Percentiles rank a stretch among this genome's conserved stretches.
Evolutionary conservation across 2,113 vertebrate species (phyloP).

Genomic region (Oreotrochilus melanogaster): DNA sequence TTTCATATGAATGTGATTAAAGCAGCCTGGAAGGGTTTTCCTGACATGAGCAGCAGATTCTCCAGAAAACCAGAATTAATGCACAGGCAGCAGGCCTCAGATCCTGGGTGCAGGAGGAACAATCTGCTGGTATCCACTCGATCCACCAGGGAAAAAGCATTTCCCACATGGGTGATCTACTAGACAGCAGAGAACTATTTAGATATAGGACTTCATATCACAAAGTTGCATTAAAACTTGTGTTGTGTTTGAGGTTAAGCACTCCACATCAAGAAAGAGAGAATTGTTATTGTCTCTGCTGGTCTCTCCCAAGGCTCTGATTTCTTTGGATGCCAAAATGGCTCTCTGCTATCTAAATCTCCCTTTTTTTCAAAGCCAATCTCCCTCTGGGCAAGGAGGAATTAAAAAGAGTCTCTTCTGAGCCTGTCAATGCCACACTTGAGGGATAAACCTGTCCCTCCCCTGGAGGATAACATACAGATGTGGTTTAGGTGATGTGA

Average conservation of each 20-base stretch:
- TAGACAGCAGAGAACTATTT: background rate
- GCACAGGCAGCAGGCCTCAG: fast-evolving
- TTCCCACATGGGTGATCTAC: background rate
- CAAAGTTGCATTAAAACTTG: background rate
- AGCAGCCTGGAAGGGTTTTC: background rate
- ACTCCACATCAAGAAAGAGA: background rate
- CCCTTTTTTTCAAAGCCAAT: background rate
- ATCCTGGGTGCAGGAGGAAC: background rate
- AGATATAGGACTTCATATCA: background rate
- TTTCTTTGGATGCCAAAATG: background rate
- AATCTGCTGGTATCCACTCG: background rate
- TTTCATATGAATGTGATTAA: background rate
- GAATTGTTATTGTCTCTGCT: background rate
- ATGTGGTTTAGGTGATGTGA: background rate
- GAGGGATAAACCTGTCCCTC: background rate
- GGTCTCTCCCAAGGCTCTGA: background rate
- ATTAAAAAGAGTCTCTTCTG: background rate
- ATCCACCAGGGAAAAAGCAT: background rate
- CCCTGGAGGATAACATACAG: background rate
- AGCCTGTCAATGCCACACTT: background rate
- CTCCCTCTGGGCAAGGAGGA: background rate
- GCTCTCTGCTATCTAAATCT: background rate
- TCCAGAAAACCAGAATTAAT: background rate
- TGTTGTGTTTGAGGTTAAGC: background rate
- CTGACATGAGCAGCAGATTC: background rate